These are phyloP conservation scores for Leucoraja erinaceus DNA, from an alignment of 2,113 vertebrate species.

Conservation along the genomic window DNA sequence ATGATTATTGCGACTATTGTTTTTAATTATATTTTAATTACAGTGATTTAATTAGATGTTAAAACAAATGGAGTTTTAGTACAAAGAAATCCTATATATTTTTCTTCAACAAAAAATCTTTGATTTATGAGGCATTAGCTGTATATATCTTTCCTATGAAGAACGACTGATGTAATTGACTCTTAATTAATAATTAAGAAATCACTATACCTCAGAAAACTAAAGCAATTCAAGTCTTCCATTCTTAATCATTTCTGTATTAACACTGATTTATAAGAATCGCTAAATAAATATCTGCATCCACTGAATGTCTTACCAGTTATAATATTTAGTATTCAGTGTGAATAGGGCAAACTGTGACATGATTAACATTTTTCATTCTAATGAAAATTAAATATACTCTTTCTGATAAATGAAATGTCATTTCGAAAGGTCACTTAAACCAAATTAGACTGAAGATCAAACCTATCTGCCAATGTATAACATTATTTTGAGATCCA, in stretches of 20 bases:
- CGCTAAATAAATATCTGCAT: conserved; percentile 35
- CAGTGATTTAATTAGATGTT: background rate
- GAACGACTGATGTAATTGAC: conserved; percentile 31
- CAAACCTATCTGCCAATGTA: conserved; percentile 38
- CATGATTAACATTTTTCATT: conserved; percentile 36
- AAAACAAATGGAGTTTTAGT: background rate
- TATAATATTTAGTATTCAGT: conserved; percentile 33
- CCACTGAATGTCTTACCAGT: conserved; percentile 6
- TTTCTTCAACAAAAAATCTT: conserved; percentile 4
- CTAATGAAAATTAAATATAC: conserved; percentile 39
- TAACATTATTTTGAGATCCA: conserved; percentile 38
- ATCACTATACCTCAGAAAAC: conserved; percentile 34
- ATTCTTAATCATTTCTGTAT: conserved; percentile 38
- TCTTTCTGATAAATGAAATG: conserved; percentile 38
- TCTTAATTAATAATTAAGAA: conserved; percentile 38
- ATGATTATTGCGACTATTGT: background rate
- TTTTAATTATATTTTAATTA: background rate
- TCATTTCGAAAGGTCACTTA: conserved; percentile 38
- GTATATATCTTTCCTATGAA: conserved; percentile 21
- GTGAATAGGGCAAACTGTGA: conserved; percentile 37
- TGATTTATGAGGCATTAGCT: background rate
- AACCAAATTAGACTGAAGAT: conserved; percentile 36
- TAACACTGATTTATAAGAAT: conserved; percentile 35
- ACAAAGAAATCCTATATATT: background rate
- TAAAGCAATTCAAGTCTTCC: conserved; percentile 37